Evolutionary conservation across 2,113 vertebrate genomes (phyloP).

Genomic region (Barnardius zonarius): DNA sequence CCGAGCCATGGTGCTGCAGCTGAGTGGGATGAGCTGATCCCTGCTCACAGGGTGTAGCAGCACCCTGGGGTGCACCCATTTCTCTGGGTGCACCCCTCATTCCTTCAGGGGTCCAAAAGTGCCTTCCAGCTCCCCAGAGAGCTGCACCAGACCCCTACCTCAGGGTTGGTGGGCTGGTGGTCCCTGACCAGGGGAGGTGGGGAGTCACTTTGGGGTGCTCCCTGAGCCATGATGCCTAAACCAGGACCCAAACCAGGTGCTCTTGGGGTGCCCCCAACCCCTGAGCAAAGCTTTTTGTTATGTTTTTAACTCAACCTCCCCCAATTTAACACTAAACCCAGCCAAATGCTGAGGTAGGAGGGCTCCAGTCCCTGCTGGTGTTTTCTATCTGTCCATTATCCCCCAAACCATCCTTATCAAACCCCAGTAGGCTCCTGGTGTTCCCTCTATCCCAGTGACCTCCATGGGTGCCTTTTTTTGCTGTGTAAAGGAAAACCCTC

Average conservation of each 20-base stretch:
- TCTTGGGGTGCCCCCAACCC: background rate
- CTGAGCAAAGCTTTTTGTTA: background rate
- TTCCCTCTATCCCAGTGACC: background rate
- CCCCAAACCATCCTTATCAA: accelerated
- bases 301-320: background rate
- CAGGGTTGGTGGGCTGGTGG: background rate
- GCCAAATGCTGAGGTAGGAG: background rate
- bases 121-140: background rate
- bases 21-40: background rate
- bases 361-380: background rate
- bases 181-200: background rate
- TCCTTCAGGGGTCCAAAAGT: background rate
- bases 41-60: background rate
- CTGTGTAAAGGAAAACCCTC: constrained; percentile 1
- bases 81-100: background rate
- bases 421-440: background rate
- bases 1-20: accelerated
- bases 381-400: background rate
- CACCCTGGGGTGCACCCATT: background rate
- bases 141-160: background rate
- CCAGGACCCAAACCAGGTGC: background rate
- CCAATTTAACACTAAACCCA: background rate
- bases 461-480: background rate
- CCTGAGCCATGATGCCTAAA: accelerated
- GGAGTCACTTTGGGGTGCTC: background rate